Conservation (phyloP, 2,797 vertebrate genomes). For the Sarcoramphus papa region DNA sequence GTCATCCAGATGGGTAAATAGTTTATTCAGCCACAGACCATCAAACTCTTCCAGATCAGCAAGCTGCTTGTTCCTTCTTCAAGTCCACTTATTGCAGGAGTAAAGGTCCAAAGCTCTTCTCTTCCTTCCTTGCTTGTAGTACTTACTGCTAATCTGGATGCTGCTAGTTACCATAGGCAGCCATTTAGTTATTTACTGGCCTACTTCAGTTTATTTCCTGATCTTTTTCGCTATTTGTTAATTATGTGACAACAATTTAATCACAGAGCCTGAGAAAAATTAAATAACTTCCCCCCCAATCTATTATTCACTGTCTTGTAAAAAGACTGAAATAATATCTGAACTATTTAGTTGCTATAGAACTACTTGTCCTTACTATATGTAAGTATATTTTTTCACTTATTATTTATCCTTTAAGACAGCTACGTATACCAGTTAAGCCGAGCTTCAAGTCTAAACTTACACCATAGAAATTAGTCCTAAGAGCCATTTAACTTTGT, state of each 20-base stretch:
- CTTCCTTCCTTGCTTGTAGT: neutral
- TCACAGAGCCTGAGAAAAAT: neutral
- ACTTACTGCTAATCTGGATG: neutral
- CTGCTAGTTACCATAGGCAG: neutral
- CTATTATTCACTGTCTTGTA: neutral
- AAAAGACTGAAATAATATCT: neutral
- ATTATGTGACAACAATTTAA: neutral
- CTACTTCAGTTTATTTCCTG: neutral
- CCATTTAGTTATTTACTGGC: neutral
- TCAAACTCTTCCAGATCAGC: neutral
- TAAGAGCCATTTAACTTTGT: neutral
- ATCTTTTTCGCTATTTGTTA: neutral
- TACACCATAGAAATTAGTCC: neutral
- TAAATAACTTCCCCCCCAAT: neutral
- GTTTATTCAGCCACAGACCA: neutral
- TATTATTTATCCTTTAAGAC: neutral
- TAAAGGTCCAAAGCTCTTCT: neutral
- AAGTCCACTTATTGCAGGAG: neutral
- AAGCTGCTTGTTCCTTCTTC: neutral
- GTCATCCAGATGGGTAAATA: neutral
- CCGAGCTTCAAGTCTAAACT: neutral
- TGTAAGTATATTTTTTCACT: neutral
- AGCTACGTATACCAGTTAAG: neutral
- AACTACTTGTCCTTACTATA: neutral
- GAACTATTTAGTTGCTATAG: neutral